Conservation (phyloP, 2,888 invertebrate species). For the Hypercompe scribonia region DNA sequence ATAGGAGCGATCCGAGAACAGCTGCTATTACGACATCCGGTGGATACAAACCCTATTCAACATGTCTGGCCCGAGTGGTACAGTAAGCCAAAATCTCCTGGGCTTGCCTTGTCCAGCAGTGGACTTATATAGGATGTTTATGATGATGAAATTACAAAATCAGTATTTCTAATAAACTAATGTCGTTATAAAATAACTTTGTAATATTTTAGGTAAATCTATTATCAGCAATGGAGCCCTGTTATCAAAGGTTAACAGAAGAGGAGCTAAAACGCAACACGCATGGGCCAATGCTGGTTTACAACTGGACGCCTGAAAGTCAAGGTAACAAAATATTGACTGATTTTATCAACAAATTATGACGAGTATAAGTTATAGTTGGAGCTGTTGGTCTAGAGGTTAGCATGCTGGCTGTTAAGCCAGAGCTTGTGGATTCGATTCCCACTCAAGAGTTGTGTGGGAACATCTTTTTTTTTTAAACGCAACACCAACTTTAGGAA, state of each 20-base stretch:
- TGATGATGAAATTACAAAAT: no score
- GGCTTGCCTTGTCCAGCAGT: no score
- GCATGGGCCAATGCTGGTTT: constrained; percentile 95
- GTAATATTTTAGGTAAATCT: constrained; percentile 83
- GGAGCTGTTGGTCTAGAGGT: background rate
- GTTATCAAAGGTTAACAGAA: constrained; percentile 88
- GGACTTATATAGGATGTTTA: no score
- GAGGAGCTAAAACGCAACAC: constrained; percentile 92
- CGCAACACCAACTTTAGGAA: no score
- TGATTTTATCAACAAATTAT: background rate
- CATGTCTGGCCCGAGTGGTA: no score
- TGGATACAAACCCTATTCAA: no score
- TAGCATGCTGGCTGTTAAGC: background rate
- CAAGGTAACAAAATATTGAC: constrained; percentile 76
- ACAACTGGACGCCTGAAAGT: constrained; percentile 87
- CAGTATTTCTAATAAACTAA: no score
- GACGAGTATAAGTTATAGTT: background rate
- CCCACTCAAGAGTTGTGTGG: background rate
- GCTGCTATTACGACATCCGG: no score
- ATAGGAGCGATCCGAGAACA: no score
- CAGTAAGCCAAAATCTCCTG: no score
- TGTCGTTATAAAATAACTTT: background rate
- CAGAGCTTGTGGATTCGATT: no score
- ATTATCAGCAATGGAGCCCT: constrained; percentile 91
- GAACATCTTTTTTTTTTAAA: no score